phyloP scores from a whole-genome alignment of 2,113 vertebrate species.

The Pygoscelis antarcticus region DNA sequence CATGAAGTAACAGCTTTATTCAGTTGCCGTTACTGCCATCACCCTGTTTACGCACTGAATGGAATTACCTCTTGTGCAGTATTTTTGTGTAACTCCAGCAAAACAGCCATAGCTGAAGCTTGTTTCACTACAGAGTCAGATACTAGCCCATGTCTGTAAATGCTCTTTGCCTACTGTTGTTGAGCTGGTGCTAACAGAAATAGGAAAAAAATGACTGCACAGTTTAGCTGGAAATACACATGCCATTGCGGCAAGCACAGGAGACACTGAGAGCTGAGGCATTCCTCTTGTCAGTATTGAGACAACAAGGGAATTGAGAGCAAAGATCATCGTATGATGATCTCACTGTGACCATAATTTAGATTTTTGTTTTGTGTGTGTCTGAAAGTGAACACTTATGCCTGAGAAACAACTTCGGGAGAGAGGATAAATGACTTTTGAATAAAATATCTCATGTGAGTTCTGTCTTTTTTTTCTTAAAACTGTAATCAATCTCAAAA shows the following conservation, averaged over 20 bases:
- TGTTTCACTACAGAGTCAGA: neutral
- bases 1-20: slow-evolving; percentile 5
- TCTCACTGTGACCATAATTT: slow-evolving; percentile 32
- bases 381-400: neutral
- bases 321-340: slow-evolving; percentile 19
- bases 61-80: neutral
- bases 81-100: neutral
- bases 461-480: neutral
- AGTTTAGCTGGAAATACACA: neutral
- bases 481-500: neutral
- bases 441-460: neutral
- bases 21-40: neutral
- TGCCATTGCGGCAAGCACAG: neutral
- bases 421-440: neutral
- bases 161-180: neutral
- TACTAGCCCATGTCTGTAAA: neutral
- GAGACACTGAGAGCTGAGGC: neutral
- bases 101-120: neutral
- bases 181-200: neutral
- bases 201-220: neutral
- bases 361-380: neutral
- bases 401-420: neutral
- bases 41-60: slow-evolving; percentile 8
- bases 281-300: neutral
- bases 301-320: slow-evolving; percentile 59